Evolutionary conservation across 2,888 invertebrate species (phyloP), one percentile per base, ranked within the genome.

Genomic region (Diplazon laetatorius): DNA sequence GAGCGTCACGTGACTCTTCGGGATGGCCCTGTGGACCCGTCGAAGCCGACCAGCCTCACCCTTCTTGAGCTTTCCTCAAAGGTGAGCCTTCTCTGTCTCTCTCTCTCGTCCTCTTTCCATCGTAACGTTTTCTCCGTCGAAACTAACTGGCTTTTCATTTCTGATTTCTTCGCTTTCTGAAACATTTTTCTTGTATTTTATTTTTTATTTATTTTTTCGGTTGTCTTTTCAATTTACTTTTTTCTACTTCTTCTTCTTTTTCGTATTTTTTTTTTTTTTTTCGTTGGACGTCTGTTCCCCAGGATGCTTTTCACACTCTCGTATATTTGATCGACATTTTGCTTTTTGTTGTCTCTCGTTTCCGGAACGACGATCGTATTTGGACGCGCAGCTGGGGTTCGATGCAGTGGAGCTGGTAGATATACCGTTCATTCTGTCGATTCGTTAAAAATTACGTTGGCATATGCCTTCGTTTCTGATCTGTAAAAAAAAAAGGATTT

Each of bases 1-100:
- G 46, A 71, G 59, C 8, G n/a, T n/a, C n/a, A 60, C 30, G 50
- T 14, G 59, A 71, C 65, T n/a, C n/a, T 66, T 52, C 25, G 60
- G 10, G 50, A 66, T 39, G 44, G 65, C 44, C 52, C n/a, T n/a
- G n/a, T n/a, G 59, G 52, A 60, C 35, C 42, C 46, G 60, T 71
- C 52, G 65, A 70, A 70, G 30, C 44, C 70, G n/a, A n/a, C n/a
- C n/a, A n/a, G n/a, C n/a, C n/a, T n/a, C n/a, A n/a, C n/a, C n/a
- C n/a, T n/a, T n/a, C n/a, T n/a, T n/a, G n/a, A n/a, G n/a, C n/a
- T n/a, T n/a, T n/a, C n/a, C n/a, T n/a, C n/a, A n/a, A n/a, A n/a
- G n/a, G n/a, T n/a, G n/a, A n/a, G n/a, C n/a, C n/a, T n/a, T n/a
- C n/a, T n/a, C n/a, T n/a, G n/a, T n/a, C n/a, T n/a, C n/a, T n/a